Conservation (phyloP, 2,113 vertebrate genomes). For the Percopsis transmontana region DNA sequence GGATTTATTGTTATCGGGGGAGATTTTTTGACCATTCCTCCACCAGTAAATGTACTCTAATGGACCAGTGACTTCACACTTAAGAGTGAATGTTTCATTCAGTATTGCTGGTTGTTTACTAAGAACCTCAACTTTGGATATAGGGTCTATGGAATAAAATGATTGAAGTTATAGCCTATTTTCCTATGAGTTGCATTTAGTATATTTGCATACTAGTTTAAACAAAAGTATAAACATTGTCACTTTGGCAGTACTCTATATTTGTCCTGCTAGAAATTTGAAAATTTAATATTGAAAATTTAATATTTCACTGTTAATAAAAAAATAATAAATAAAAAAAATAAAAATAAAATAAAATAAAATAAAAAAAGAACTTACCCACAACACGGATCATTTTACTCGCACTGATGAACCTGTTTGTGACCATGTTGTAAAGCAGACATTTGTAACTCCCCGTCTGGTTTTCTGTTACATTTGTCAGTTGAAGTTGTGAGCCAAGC, state of each 20-base stretch:
- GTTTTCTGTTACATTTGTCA: conserved; percentile 24
- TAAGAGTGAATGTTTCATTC: conserved; percentile 41
- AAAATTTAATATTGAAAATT: too few species aligned
- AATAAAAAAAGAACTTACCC: conserved; percentile 46
- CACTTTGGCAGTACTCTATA: too few species aligned
- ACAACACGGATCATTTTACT: conserved; percentile 44
- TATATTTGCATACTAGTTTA: too few species aligned
- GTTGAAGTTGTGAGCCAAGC: conserved; percentile 6
- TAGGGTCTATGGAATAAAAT: conserved; percentile 46
- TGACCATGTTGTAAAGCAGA: conserved; percentile 60
- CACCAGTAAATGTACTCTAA: conserved; percentile 55
- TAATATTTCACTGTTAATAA: too few species aligned
- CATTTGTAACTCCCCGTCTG: conserved; percentile 71
- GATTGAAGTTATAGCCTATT: not conserved
- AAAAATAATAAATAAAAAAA: too few species aligned
- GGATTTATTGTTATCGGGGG: conserved; percentile 9
- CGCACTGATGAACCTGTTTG: conserved; percentile 35
- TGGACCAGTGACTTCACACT: conserved; percentile 51
- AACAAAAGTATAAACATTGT: too few species aligned
- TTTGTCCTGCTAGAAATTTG: too few species aligned
- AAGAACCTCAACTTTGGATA: conserved; percentile 43
- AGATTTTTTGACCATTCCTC: conserved; percentile 28
- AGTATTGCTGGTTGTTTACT: conserved; percentile 26
- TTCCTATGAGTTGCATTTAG: too few species aligned
- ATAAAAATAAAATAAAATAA: not conserved